A percentile compares a stretch with the other conserved stretches of the same genome.
Evolutionary conservation across 2,113 vertebrate species (phyloP).

Genomic region (Genyomyrus donnyi): DNA sequence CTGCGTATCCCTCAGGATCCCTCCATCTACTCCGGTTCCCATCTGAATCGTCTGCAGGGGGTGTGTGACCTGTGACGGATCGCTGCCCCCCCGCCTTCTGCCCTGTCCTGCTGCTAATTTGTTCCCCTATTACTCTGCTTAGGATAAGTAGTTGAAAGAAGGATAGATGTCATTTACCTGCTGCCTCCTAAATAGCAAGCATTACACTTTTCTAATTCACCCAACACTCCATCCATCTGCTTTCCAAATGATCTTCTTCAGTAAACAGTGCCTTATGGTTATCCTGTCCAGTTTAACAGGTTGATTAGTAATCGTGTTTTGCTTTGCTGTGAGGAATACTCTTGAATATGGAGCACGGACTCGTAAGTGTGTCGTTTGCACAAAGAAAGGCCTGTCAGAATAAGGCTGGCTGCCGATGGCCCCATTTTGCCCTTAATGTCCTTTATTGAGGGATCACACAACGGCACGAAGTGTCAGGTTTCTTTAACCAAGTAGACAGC

Average conservation of each 20-base stretch:
- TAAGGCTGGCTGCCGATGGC: background rate
- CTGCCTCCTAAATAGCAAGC: background rate
- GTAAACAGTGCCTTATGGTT: background rate
- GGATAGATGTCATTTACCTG: background rate
- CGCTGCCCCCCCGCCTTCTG: background rate
- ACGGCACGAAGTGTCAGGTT: background rate
- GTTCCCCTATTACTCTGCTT: background rate
- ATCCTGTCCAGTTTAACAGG: background rate
- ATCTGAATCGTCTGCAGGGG: background rate
- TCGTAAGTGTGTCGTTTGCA: background rate
- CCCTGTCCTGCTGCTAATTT: background rate
- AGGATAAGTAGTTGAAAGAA: background rate
- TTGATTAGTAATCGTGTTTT: background rate
- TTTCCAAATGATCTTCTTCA: background rate
- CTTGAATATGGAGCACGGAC: background rate
- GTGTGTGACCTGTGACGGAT: background rate
- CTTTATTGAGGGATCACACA: background rate
- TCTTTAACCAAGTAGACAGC: conserved; percentile 30
- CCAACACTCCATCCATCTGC: background rate
- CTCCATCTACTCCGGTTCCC: background rate
- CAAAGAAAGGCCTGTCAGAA: background rate
- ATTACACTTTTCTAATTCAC: background rate
- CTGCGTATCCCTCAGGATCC: background rate
- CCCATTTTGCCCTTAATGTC: background rate
- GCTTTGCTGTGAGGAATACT: background rate